phyloP scores from a whole-genome alignment of 2,888 invertebrate species.

The Barypeithes pellucidus region DNA sequence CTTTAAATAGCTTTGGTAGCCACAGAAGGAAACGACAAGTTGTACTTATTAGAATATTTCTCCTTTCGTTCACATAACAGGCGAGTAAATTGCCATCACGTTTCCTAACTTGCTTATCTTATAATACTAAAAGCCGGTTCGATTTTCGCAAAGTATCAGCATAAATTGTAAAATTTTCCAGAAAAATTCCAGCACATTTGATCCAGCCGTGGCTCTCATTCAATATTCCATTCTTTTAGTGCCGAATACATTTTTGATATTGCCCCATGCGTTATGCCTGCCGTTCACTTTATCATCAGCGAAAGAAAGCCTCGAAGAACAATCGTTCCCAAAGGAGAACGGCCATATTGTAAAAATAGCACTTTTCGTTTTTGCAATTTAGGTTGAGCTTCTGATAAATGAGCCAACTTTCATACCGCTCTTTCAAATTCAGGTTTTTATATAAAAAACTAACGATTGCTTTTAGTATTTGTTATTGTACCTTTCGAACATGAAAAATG shows the following conservation, averaged over 20 bases:
- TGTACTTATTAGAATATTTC: no score
- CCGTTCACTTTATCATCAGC: slow-evolving; percentile 42
- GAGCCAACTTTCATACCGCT: slow-evolving; percentile 18
- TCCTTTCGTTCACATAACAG: no score
- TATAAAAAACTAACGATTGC: not conserved
- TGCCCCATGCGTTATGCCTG: slow-evolving; percentile 50
- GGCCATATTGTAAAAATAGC: slow-evolving; percentile 46
- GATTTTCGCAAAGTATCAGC: slow-evolving; percentile 40
- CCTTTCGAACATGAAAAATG: not conserved
- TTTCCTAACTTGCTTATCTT: not conserved
- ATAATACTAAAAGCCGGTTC: slow-evolving; percentile 37
- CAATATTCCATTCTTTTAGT: slow-evolving; percentile 52
- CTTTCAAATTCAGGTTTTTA: slow-evolving; percentile 15
- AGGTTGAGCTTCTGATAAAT: slow-evolving; percentile 33
- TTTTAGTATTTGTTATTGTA: slow-evolving; percentile 3
- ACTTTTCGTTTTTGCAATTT: slow-evolving; percentile 38
- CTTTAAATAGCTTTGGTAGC: no score
- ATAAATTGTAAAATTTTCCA: slow-evolving; percentile 44
- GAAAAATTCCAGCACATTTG: slow-evolving; percentile 47
- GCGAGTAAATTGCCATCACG: not conserved
- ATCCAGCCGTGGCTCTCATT: slow-evolving; percentile 50
- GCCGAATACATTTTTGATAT: slow-evolving; percentile 51
- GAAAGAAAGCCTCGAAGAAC: slow-evolving; percentile 44
- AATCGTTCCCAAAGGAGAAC: slow-evolving; percentile 47
- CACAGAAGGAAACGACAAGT: no score